Percentiles rank a stretch among this genome's conserved stretches.
phyloP scores from a whole-genome alignment of 2,888 invertebrate species.

The Alitta virens region DNA sequence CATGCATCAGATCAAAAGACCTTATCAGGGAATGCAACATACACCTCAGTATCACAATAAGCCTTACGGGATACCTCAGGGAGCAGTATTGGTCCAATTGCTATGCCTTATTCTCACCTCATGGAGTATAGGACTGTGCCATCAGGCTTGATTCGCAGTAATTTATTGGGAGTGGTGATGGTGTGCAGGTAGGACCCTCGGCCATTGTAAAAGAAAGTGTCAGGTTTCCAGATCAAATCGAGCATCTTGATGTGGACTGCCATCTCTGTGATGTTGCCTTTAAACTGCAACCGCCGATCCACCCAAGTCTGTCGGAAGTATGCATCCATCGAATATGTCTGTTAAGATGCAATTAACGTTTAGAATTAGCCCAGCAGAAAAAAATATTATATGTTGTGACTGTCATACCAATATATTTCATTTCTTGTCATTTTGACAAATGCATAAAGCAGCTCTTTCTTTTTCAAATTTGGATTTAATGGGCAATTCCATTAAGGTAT shows the following conservation, averaged over 20 bases:
- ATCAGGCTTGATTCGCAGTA: conserved; percentile 82
- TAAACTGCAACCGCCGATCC: conserved; percentile 45
- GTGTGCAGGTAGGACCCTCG: conserved; percentile 83
- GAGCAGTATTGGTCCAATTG: background rate
- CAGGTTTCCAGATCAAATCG: conserved; percentile 93
- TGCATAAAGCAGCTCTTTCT: too few species aligned
- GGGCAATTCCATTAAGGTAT: too few species aligned
- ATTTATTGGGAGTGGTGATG: conserved; percentile 91
- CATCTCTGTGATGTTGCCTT: conserved; percentile 23
- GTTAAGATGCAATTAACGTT: too few species aligned
- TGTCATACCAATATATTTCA: too few species aligned
- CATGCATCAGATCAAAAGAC: too few species aligned
- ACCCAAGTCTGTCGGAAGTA: conserved; percentile 53
- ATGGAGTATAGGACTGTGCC: conserved; percentile 90
- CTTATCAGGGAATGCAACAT: too few species aligned
- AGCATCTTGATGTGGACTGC: conserved; percentile 63
- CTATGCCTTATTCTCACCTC: conserved; percentile 65
- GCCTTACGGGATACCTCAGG: too few species aligned
- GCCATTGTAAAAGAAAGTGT: conserved; percentile 70
- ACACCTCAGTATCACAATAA: too few species aligned
- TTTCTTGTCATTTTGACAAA: too few species aligned
- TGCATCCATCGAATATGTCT: conserved; percentile 51
- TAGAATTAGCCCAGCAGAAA: too few species aligned
- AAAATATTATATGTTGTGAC: too few species aligned
- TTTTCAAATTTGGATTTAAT: too few species aligned